Percentiles rank a stretch among this genome's conserved stretches.
Evolutionary conservation across 1,140 invertebrate genomes (phyloP).

Genomic region (Aphis gossypii): DNA sequence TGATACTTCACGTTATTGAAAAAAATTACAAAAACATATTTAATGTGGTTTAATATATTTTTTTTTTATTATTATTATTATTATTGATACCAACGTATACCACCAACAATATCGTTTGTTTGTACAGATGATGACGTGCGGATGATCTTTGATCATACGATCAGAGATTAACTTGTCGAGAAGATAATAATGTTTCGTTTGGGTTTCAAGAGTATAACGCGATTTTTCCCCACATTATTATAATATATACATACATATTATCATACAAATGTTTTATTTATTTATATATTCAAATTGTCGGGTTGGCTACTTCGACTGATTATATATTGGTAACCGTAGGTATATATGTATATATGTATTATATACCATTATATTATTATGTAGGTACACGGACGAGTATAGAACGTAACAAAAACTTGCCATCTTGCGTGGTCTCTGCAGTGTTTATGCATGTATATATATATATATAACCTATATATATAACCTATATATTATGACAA

Average conservation of each 20-base stretch:
- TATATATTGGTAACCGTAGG: neutral
- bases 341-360: neutral
- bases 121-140: neutral
- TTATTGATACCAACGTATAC: neutral
- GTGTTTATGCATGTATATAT: neutral
- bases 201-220: neutral
- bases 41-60: neutral
- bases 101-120: neutral
- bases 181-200: neutral
- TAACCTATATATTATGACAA: too few species aligned
- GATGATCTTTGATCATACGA: neutral
- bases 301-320: neutral
- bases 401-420: neutral
- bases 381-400: neutral
- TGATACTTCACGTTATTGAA: neutral
- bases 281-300: slow-evolving; percentile 16
- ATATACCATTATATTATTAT: neutral
- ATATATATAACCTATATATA: too few species aligned
- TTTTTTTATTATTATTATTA: neutral
- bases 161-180: neutral
- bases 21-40: neutral
- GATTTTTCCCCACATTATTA: neutral
- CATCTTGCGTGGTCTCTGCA: neutral
- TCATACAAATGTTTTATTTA: slow-evolving; percentile 13
- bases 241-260: slow-evolving; percentile 23